Evolutionary conservation across 2,797 vertebrate species (phyloP).

Genomic region (Pantherophis vulpinus): DNA sequence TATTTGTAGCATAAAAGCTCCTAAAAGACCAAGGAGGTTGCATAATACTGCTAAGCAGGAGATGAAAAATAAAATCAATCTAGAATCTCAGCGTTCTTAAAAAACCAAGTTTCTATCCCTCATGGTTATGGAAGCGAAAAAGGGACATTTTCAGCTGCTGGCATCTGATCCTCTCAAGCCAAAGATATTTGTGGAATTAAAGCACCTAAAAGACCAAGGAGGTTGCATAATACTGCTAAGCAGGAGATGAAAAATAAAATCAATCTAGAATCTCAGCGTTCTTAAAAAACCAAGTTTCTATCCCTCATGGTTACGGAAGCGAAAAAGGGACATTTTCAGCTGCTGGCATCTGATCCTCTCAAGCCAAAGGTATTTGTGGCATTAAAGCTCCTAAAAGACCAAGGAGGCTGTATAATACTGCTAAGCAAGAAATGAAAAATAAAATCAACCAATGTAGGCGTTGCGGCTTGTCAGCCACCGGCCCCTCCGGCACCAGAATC

Average conservation of each 20-base stretch:
- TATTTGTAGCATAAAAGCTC: conserved; percentile 91
- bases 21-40: conserved; percentile 57
- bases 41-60: not conserved
- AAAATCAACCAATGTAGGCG: too few relatives aligned
- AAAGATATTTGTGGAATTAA: too few relatives aligned
- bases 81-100: not conserved
- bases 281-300: not conserved
- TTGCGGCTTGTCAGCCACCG: too few relatives aligned
- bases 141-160: not conserved
- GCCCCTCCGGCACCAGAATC: too few relatives aligned
- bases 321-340: not conserved
- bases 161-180: not conserved
- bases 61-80: too few relatives aligned
- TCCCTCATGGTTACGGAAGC: not conserved
- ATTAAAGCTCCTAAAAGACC: too few relatives aligned
- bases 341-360: not conserved
- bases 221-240: not conserved
- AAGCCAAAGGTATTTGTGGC: not conserved
- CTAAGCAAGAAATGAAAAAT: too few relatives aligned
- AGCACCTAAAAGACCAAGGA: too few relatives aligned
- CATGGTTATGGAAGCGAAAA: not conserved
- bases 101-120: not conserved
- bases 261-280: not conserved
- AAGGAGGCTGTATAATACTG: too few relatives aligned
- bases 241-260: too few relatives aligned